phyloP scores from a whole-genome alignment of 2,797 vertebrate genomes.

The Eutrigla gurnardus region DNA sequence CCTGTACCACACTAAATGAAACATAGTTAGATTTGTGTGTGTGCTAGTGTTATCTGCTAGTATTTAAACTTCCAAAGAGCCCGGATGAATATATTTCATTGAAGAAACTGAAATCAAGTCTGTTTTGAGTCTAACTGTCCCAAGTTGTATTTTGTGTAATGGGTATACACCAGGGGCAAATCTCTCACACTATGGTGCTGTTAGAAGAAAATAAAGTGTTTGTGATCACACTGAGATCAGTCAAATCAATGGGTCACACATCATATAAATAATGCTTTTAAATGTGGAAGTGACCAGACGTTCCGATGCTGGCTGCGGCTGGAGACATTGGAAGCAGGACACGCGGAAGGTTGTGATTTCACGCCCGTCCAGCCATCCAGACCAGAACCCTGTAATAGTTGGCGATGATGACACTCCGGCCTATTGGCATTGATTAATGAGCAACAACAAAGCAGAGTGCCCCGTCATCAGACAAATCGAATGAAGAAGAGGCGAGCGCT shows the following conservation, averaged over 20 bases:
- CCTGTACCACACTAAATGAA: neutral
- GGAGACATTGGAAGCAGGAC: neutral
- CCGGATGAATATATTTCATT: neutral
- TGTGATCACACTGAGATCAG: neutral
- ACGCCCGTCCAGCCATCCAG: neutral
- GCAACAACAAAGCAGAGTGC: slow-evolving; percentile 50
- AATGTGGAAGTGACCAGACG: neutral
- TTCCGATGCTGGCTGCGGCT: neutral
- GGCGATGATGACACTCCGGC: slow-evolving; percentile 41
- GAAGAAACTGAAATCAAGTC: neutral
- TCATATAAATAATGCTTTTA: neutral
- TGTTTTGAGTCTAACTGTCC: neutral
- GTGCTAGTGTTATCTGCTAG: no score
- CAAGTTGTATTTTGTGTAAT: neutral
- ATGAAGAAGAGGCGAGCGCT: slow-evolving; percentile 39
- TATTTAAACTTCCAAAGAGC: neutral
- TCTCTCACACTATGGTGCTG: neutral
- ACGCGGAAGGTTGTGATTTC: neutral
- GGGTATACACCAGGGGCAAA: neutral
- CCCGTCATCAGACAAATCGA: slow-evolving; percentile 62
- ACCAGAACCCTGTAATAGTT: slow-evolving; percentile 18
- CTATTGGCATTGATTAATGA: slow-evolving; percentile 57
- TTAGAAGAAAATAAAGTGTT: neutral
- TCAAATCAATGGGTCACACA: neutral
- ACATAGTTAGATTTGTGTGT: no score